Base-by-base conservation (phyloP, 2,113 vertebrate species). In the Ctenodactylus gundi region DNA sequence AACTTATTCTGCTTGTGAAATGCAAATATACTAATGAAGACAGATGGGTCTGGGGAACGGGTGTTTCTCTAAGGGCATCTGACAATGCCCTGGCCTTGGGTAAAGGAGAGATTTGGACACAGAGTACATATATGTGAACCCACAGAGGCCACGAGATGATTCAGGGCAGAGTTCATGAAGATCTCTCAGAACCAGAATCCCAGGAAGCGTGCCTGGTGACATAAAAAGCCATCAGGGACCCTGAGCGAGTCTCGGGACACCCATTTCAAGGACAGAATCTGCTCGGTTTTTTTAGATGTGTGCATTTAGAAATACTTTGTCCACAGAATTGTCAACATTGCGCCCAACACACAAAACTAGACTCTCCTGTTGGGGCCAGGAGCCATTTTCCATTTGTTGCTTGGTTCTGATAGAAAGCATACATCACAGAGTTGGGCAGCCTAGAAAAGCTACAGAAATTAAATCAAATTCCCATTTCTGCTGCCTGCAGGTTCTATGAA, bases 1-100 rank as follows among this genome's bases (percentile, higher is more conserved):
- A 10, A 10, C 2, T n/a, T 10, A 6, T 34, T 57, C 57, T n/a
- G 89, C 89, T 67, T 93, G 78, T 96, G 95, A 96, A 96, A 73
- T 95, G 96, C 89, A 95, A 95, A 95, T 91, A 41, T 65, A 20
- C 49, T 4, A 44, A 29, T 25, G 27, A 15, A 31, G 91, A 60
- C 94, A 96, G 95, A 91, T 83, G 91, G 77, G 80, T 3, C 60
- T n/a, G 20, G 46, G 85, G 41, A 90, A 44, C 49, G 55, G 65
- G 36, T 10, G 13, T 44, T 60, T 88, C 73, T 58, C 39, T 78
- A 76, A 67, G 67, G 73, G 77, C 72, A n/a, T 78, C 85, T 21
- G 12, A 57, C 72, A 58, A 23, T 44, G 44, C 34, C 60, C 65
- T 39, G 57, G 82, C 46, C 68, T 64, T 27, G 11, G 18, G 57